These are phyloP conservation scores for Spodoptera frugiperda DNA, from an alignment of 1,140 invertebrate species.

Conservation along the genomic window DNA sequence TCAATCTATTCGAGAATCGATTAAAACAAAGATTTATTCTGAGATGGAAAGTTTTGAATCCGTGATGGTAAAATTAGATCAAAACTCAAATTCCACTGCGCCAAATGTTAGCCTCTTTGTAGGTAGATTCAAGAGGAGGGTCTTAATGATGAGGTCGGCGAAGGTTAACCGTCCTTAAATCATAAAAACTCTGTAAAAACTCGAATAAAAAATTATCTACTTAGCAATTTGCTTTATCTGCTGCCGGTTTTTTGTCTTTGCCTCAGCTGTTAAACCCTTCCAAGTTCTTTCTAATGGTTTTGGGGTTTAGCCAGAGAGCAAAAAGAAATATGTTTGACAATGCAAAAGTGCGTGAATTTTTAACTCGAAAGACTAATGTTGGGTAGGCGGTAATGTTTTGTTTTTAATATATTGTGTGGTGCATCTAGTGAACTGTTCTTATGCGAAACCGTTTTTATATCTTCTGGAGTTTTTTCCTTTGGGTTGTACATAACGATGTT, in stretches of 20 bases:
- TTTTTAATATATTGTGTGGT: too few relatives aligned
- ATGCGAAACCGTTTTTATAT: too few relatives aligned
- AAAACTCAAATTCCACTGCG: too few relatives aligned
- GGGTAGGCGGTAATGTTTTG: slow-evolving; percentile 11
- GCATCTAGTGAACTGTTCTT: too few relatives aligned
- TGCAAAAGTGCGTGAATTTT: slow-evolving; percentile 38
- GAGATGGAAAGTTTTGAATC: too few relatives aligned
- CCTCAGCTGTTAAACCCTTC: slow-evolving; percentile 47
- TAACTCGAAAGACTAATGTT: slow-evolving; percentile 24
- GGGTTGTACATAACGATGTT: too few relatives aligned
- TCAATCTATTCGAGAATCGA: too few relatives aligned
- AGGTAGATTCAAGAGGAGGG: not conserved
- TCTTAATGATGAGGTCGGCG: slow-evolving; percentile 21
- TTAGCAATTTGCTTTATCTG: slow-evolving; percentile 45
- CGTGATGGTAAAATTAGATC: too few relatives aligned
- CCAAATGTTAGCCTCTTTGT: too few relatives aligned
- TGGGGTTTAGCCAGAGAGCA: slow-evolving; percentile 38
- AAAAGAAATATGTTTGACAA: slow-evolving; percentile 46
- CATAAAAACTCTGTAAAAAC: slow-evolving; percentile 37
- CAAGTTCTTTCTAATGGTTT: slow-evolving; percentile 49
- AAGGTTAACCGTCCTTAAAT: slow-evolving; percentile 29
- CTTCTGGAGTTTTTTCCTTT: too few relatives aligned
- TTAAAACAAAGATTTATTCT: too few relatives aligned
- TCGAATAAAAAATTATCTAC: slow-evolving; percentile 39
- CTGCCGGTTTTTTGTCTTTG: slow-evolving; percentile 34